Conservation (phyloP, 1,140 invertebrate species). For the Lordiphosa mommai region DNA sequence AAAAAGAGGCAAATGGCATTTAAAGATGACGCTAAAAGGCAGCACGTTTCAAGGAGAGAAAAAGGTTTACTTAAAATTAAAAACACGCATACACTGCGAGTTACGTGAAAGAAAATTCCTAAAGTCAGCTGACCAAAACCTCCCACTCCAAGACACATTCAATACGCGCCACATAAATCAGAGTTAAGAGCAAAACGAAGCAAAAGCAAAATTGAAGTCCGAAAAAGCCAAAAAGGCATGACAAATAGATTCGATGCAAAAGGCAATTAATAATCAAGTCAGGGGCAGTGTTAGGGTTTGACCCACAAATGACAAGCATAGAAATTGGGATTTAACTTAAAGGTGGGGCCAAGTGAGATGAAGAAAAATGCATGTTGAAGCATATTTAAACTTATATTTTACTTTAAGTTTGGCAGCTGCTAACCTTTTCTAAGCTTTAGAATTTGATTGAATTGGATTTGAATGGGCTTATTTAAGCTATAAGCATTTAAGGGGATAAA, state of each 20-base stretch:
- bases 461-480: too few relatives aligned
- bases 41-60: slow-evolving; percentile 28
- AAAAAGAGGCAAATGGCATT: neutral
- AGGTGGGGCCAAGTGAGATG: too few relatives aligned
- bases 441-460: too few relatives aligned
- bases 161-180: slow-evolving; percentile 47
- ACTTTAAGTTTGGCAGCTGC: too few relatives aligned
- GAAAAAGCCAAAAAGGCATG: slow-evolving; percentile 24
- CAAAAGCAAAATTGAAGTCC: slow-evolving; percentile 1
- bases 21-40: slow-evolving; percentile 34
- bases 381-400: slow-evolving; percentile 4
- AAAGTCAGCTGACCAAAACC: slow-evolving; percentile 22
- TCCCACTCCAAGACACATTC: slow-evolving; percentile 26
- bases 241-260: slow-evolving; percentile 51
- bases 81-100: slow-evolving; percentile 44
- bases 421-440: too few relatives aligned
- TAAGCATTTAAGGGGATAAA: too few relatives aligned
- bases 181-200: slow-evolving; percentile 31
- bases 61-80: slow-evolving; percentile 45
- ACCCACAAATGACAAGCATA: slow-evolving; percentile 2
- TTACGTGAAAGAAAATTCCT: slow-evolving; percentile 4
- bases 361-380: neutral
- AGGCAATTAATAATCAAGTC: slow-evolving; percentile 38
- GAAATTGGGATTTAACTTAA: neutral
- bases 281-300: slow-evolving; percentile 1